Base-by-base conservation (phyloP, 2,888 invertebrate genomes). In the Tipula unca region DNA sequence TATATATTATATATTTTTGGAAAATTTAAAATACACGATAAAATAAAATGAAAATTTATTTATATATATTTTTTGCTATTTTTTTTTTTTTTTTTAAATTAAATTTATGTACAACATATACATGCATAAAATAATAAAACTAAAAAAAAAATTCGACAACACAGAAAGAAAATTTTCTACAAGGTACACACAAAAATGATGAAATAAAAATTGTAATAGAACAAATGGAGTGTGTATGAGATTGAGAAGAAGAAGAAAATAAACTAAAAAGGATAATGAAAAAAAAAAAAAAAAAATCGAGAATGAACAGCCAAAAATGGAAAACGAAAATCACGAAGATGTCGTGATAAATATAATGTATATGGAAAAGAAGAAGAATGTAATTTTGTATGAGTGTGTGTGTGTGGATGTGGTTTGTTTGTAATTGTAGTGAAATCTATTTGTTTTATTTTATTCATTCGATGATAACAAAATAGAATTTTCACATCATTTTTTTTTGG, bases 131-230 rank as follows among this genome's bases (percentile, higher is more conserved):
- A 32, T 29, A 83, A 83, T 32, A 17, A 83, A 83, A 83, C 29
- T 83, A 83, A 83, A 83, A 32, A 82, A 32, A 29, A 82, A 82
- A 3, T 82, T 82, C 29, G 29, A 82, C 82, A 82, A 29, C 3
- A 82, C 82, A 29, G 29, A 29, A 83, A 83, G 83, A 83, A 83
- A 83, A 83, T 83, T 83, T 83, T 83, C 83, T 83, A 32, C 32
- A 83, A 69, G 69, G 69, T 69, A 69, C 69, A 69, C 69, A 83
- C 83, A n/a, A 83, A 83, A 83, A 29, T 32, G 35, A 32, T 83
- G 32, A 83, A 83, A 83, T 83, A 17, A 83, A 82, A 83, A 83
- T 83, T 83, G 83, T 83, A 83, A 17, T 83, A 83, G 83, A 83
- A 32, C 83, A 83, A 83, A 83, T 83, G 32, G n/a, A 83, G 32